Evolutionary conservation across 2,888 invertebrate genomes (phyloP), one percentile per base, ranked within the genome.

Genomic region (Dryadula phaetusa): DNA sequence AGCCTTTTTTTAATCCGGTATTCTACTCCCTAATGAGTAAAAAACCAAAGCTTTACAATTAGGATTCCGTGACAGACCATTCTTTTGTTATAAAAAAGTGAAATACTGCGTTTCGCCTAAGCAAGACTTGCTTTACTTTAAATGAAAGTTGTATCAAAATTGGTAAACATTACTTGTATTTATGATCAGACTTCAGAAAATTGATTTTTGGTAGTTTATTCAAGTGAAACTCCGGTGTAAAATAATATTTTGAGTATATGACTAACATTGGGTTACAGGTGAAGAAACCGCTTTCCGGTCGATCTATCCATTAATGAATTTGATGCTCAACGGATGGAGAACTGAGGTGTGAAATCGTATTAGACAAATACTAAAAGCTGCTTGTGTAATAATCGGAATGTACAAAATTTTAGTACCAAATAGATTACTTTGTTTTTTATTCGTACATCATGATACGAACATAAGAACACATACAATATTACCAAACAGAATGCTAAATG

Each of bases 1-100:
- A 86, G 82, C 81, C 80, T 81, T 85, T 85, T 86, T 82, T 75
- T 82, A 83, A 82, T 84, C 84, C 83, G 76, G 79, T 80, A 82
- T 82, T 72, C 70, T 71, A 66, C 64, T 72, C 72, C 66, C 69
- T 74, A 72, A 70, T 72, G 72, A 73, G 73, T 71, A 71, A 72
- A 69, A 71, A 68, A 71, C 67, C 67, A 67, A 65, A 46, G 54
- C 66, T 53, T 70, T 62, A 64, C 61, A 49, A 69, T 70, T 67
- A 64, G 68, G 64, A 66, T 65, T 49, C 54, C 34, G 62, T 64
- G 56, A 64, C 40, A 66, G 61, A 69, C 61, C 46, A 47, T 68
- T 63, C 60, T 58, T 69, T 49, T 56, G 42, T 66, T 47, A 68
- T 58, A 52, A 53, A 65, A 46, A 47, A 56, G 42, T 18, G 18